These are phyloP conservation scores for Barnardius zonarius DNA, from an alignment of 2,113 vertebrate species.

Conservation along the genomic window DNA sequence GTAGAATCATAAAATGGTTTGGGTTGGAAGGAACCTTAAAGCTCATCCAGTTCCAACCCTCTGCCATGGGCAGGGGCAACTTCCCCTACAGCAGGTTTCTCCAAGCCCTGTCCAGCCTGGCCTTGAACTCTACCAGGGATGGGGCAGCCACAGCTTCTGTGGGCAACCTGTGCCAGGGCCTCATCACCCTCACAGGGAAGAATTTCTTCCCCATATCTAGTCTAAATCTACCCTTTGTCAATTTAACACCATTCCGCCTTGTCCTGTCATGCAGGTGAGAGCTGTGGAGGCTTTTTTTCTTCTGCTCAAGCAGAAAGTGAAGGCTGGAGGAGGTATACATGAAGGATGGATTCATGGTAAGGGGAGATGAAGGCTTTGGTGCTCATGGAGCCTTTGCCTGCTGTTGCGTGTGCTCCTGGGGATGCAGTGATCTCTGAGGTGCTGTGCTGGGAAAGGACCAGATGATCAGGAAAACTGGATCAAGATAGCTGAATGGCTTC, in stretches of 20 bases:
- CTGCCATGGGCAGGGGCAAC: background rate
- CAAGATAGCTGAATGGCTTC: background rate
- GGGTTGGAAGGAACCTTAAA: background rate
- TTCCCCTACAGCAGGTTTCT: background rate
- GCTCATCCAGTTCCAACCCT: too few relatives aligned
- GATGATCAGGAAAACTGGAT: background rate
- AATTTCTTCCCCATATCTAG: background rate
- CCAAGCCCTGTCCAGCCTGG: background rate
- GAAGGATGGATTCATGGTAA: background rate
- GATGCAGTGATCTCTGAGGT: background rate
- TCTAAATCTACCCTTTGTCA: background rate
- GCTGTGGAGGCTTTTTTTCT: background rate
- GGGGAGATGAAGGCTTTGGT: background rate
- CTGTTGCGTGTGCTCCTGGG: fast-evolving
- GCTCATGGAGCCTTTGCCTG: background rate
- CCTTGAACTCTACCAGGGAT: background rate
- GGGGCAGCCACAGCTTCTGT: too few relatives aligned
- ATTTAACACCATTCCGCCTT: background rate
- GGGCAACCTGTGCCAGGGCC: background rate
- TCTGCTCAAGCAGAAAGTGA: background rate
- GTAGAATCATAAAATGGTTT: background rate
- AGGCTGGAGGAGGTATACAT: background rate
- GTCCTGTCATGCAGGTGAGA: background rate
- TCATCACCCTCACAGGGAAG: background rate
- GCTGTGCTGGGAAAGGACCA: background rate